Percentiles rank a stretch among this genome's conserved stretches.
Evolutionary conservation across 2,888 invertebrate genomes (phyloP).

Genomic region (Caenorhabditis sp.): DNA sequence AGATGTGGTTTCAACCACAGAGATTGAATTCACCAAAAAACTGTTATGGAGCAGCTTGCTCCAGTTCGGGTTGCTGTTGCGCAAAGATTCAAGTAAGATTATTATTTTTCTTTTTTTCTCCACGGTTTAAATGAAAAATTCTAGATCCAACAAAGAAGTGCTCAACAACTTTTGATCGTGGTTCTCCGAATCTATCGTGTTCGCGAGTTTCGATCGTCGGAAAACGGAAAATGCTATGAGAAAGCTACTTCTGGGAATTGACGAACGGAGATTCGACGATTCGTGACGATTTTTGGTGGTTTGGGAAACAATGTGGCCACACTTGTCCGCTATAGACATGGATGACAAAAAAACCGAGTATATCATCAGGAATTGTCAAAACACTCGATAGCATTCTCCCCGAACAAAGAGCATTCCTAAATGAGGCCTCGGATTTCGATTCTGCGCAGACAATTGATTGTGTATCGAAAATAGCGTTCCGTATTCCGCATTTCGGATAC

Average conservation of each 20-base stretch:
- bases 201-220: conserved; percentile 77
- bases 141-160: conserved; percentile 79
- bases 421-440: conserved; percentile 30
- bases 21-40: conserved; percentile 23
- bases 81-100: conserved; percentile 18
- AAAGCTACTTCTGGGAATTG: conserved; percentile 80
- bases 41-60: conserved; percentile 22
- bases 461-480: conserved; percentile 27
- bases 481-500: conserved; percentile 24
- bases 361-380: neutral
- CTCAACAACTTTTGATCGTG: conserved; percentile 90
- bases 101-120: too few relatives aligned
- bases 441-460: conserved; percentile 30
- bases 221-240: conserved; percentile 92
- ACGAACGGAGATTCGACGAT: conserved; percentile 32
- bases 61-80: conserved; percentile 22
- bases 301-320: conserved; percentile 40
- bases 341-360: too few relatives aligned
- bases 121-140: too few relatives aligned
- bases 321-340: conserved; percentile 21
- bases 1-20: conserved; percentile 9
- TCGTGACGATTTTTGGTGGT: conserved; percentile 34
- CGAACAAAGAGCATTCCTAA: conserved; percentile 23
- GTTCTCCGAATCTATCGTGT: conserved; percentile 84
- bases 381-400: conserved; percentile 9